phyloP scores from a whole-genome alignment of 2,797 vertebrate species.

The Presbytis comata region DNA sequence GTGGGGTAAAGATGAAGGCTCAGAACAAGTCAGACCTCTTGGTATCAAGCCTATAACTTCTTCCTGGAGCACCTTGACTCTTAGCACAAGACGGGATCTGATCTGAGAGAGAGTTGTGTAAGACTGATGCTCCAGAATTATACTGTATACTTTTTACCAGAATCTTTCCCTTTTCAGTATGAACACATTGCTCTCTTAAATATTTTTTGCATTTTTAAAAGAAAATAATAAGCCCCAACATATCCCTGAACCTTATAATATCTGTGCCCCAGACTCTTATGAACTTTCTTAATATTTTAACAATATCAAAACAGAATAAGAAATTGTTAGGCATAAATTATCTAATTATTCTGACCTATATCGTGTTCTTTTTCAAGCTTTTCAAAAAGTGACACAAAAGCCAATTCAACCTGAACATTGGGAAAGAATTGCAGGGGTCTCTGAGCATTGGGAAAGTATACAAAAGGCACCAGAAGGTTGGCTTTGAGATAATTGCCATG shows the following conservation, averaged over 20 bases:
- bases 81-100: not conserved
- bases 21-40: not conserved
- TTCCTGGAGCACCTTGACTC: not conserved
- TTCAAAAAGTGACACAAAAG: not conserved
- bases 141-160: not conserved
- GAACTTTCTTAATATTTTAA: not conserved
- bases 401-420: not conserved
- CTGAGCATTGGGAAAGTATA: not conserved
- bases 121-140: not conserved
- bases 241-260: not conserved
- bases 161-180: not conserved
- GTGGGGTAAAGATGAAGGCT: not conserved
- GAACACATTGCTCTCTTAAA: not conserved
- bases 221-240: not conserved
- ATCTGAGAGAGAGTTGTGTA: not conserved
- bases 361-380: not conserved
- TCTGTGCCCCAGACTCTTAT: not conserved
- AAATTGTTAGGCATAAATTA: not conserved
- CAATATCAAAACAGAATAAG: not conserved
- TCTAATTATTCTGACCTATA: not conserved
- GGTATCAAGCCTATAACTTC: not conserved
- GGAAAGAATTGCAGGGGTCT: not conserved
- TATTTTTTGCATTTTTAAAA: not conserved
- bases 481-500: not conserved
- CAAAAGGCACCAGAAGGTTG: not conserved